These are phyloP conservation scores for Pseudomyrmex pallidus DNA, from an alignment of 1,140 invertebrate species.

Conservation along the genomic window DNA sequence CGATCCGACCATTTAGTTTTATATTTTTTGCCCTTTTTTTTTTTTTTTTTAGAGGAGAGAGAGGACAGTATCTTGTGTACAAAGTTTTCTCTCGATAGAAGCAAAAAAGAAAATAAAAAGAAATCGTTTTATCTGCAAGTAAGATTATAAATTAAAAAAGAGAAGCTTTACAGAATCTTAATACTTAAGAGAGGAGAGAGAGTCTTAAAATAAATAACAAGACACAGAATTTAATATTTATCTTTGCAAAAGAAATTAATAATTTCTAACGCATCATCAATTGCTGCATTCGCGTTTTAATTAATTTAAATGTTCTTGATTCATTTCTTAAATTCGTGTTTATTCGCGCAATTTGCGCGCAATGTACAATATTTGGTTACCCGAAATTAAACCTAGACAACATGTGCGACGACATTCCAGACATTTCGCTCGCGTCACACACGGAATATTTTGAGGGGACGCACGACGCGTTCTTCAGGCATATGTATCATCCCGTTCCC, in stretches of 20 bases:
- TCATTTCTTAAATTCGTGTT: background rate
- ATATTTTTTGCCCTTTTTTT: background rate
- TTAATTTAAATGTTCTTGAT: background rate
- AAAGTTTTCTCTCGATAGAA: background rate
- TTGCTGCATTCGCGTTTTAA: background rate
- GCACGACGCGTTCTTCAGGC: background rate
- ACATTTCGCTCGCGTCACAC: background rate
- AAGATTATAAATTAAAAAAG: background rate
- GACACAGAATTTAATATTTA: no score
- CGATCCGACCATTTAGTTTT: background rate
- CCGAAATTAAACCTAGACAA: background rate
- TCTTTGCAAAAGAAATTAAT: background rate
- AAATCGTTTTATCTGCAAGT: background rate
- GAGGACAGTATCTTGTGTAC: background rate
- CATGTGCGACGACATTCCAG: background rate
- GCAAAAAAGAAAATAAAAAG: background rate
- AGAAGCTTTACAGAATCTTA: background rate
- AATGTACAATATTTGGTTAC: constrained; percentile 3
- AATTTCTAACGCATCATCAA: background rate
- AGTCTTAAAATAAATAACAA: no score
- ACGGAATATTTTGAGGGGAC: constrained; percentile 3
- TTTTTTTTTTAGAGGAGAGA: no score
- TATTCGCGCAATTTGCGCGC: background rate
- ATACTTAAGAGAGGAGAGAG: background rate
- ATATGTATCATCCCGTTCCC: constrained; percentile 19